phyloP scores from a whole-genome alignment of 2,113 vertebrate species.

The Plotosus lineatus region DNA sequence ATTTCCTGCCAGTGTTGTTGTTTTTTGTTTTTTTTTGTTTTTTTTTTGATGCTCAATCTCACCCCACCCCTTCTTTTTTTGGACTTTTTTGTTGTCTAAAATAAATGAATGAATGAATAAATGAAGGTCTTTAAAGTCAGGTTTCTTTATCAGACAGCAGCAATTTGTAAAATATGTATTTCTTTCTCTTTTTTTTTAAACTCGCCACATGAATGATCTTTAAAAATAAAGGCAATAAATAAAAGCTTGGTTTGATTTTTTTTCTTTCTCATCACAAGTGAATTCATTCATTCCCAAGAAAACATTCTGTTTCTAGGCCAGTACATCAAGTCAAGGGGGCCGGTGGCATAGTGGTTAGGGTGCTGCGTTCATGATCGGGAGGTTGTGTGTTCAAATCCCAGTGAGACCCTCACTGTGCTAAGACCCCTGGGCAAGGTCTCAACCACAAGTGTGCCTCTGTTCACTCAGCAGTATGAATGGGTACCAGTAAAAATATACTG shows the following conservation, averaged over 20 bases:
- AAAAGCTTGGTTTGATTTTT: neutral
- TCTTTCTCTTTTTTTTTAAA: neutral
- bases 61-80: slow-evolving; percentile 28
- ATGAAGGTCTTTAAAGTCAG: slow-evolving; percentile 64
- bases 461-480: too few relatives aligned
- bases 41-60: too few relatives aligned
- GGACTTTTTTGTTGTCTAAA: slow-evolving; percentile 11
- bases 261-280: neutral
- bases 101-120: too few relatives aligned
- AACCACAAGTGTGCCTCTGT: too few relatives aligned
- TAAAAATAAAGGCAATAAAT: slow-evolving; percentile 16
- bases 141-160: slow-evolving; percentile 35
- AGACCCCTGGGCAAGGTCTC: too few relatives aligned
- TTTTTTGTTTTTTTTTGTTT: neutral
- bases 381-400: too few relatives aligned
- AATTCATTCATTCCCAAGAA: neutral
- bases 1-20: slow-evolving; percentile 13
- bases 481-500: too few relatives aligned
- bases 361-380: too few relatives aligned
- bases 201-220: slow-evolving; percentile 26
- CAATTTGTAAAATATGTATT: slow-evolving; percentile 28
- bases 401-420: too few relatives aligned
- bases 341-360: too few relatives aligned
- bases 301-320: neutral
- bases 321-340: too few relatives aligned